Conservation (phyloP, 2,888 invertebrate genomes). For the Drosophila mimetica region DNA sequence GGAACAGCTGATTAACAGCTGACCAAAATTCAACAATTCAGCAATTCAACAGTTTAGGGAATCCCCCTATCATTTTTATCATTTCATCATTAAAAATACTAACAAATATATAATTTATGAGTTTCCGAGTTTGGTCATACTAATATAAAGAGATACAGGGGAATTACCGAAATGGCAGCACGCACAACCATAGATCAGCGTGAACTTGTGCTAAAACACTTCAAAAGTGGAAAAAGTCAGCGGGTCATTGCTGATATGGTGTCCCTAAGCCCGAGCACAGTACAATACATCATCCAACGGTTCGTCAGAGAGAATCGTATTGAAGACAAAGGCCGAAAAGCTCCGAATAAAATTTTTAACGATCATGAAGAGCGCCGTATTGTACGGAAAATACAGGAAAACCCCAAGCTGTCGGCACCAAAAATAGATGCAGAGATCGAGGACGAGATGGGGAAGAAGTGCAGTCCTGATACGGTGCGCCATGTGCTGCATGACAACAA, state of each 20-base stretch:
- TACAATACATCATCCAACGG: neutral
- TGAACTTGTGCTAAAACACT: constrained; percentile 9
- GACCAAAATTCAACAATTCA: too few relatives aligned
- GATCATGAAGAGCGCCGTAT: constrained; percentile 1
- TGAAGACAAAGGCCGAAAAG: neutral
- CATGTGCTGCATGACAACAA: neutral
- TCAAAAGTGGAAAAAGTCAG: constrained; percentile 2
- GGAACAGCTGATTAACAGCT: too few relatives aligned
- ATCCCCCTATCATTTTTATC: too few relatives aligned
- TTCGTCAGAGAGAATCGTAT: neutral
- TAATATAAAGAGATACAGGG: neutral
- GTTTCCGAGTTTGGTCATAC: neutral
- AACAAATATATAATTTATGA: neutral
- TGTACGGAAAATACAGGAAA: constrained; percentile 9
- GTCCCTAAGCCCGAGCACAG: neutral
- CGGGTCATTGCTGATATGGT: neutral
- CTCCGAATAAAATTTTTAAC: constrained; percentile 21
- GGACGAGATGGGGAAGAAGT: constrained; percentile 1
- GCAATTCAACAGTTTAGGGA: too few relatives aligned
- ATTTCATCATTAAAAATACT: too few relatives aligned
- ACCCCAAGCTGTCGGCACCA: constrained; percentile 9
- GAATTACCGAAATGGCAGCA: neutral
- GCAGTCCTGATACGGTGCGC: constrained; percentile 1
- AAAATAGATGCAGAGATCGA: constrained; percentile 13
- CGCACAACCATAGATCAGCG: constrained; percentile 5